Base-by-base conservation (phyloP, 1,140 invertebrate genomes). In the Habropoda laboriosa region DNA sequence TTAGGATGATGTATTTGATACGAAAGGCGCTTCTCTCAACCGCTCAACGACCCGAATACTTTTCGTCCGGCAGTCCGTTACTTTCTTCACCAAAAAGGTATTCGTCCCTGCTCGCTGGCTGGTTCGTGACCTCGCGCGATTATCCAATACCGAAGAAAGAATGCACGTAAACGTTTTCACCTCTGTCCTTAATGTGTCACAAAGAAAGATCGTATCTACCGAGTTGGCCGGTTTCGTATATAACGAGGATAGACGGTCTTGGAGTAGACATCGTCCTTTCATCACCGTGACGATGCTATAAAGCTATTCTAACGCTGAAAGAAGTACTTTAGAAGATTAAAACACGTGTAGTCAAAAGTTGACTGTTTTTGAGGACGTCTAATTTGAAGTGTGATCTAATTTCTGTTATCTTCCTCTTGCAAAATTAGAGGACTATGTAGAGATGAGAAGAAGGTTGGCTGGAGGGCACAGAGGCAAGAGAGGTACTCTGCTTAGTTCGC, bases 1-100 rank as follows among this genome's bases (percentile, higher is more conserved):
- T 87, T 87, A 83, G 81, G 64, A 86, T 86, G 84, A 86, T 86
- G 81, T 81, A 81, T 83, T 73, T 38, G 81, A 86, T 86, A 49
- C 60, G 24, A 16, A n/a, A 79, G 63, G 30, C 66, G 80, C 76
- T 76, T 49, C 58, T 38, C 58, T 21, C 55, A 27, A 18, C 32
- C 47, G 63, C 51, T 73, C 53, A 49, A 73, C 76, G 68, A 81
- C 73, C 53, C 70, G 61, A 86, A 86, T 86, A 81, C 53, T 78
- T 86, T 76, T 68, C 27, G 27, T n/a, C 6, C 30, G 49, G 10
- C n/a, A 49, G 30, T 58, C 61, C 47, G 67, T 83, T 80, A 64
- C 75, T 73, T 81, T 81, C 71, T 53, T 35, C 73, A 21, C 27
- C 10, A 27, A 45, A 27, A 74, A 27, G 38, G 27, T 4, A 27